Percentiles rank a stretch among this genome's conserved stretches.
Evolutionary conservation across 2,113 vertebrate genomes (phyloP).

Genomic region (Heliornis fulica): DNA sequence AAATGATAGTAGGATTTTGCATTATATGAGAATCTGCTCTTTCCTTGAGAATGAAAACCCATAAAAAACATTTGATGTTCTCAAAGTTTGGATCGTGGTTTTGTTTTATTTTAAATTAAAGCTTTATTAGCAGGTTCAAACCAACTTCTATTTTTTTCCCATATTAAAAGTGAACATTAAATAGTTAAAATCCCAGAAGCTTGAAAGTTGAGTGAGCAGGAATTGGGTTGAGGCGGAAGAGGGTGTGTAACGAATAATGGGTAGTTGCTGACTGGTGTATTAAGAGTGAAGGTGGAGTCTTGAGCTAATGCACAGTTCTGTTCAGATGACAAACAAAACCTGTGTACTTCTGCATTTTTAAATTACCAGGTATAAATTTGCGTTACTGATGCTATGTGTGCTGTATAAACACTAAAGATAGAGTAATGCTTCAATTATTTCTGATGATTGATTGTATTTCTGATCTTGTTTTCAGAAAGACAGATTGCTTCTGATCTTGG

Average conservation of each 20-base stretch:
- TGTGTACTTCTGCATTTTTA: neutral
- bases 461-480: constrained; percentile 79
- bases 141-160: neutral
- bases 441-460: neutral
- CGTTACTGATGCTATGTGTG: neutral
- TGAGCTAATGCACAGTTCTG: neutral
- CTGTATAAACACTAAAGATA: neutral
- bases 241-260: neutral
- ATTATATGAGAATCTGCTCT: neutral
- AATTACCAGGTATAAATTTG: neutral
- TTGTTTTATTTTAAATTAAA: neutral
- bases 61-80: neutral
- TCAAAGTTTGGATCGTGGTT: neutral
- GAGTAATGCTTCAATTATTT: neutral
- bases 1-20: neutral
- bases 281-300: neutral
- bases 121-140: neutral
- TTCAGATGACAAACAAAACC: neutral
- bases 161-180: neutral
- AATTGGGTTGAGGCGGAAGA: neutral
- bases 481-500: constrained; percentile 80
- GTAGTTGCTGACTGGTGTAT: neutral
- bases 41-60: neutral
- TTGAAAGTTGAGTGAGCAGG: neutral
- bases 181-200: neutral